Evolutionary conservation across 1,140 invertebrate species (phyloP).

Genomic region (Lasioglossum albipes): DNA sequence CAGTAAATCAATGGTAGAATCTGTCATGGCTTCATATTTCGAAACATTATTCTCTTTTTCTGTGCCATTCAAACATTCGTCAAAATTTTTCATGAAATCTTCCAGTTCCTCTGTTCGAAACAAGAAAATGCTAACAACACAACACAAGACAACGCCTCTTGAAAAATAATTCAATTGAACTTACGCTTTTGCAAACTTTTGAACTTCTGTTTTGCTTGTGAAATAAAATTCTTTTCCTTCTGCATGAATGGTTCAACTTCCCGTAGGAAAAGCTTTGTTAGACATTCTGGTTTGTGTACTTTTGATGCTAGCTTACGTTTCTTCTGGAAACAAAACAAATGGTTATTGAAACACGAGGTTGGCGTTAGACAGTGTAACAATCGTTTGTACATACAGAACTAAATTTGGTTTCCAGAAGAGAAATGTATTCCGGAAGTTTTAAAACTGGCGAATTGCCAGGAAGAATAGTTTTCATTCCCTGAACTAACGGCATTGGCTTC

Average conservation of each 20-base stretch:
- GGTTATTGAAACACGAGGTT: background rate
- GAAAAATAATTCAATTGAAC: background rate
- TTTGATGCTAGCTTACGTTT: slow-evolving; percentile 34
- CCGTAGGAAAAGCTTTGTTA: slow-evolving; percentile 8
- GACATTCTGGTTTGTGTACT: background rate
- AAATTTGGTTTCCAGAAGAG: slow-evolving; percentile 52
- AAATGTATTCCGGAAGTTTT: slow-evolving; percentile 69
- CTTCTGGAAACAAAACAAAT: slow-evolving; percentile 16
- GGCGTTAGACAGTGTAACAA: background rate
- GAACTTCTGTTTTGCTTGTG: background rate
- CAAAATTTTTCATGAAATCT: slow-evolving; percentile 65
- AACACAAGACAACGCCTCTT: background rate
- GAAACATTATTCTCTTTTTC: slow-evolving; percentile 36
- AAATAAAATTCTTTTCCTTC: background rate
- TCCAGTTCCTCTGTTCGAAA: slow-evolving; percentile 64
- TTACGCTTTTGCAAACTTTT: slow-evolving; percentile 29
- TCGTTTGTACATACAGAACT: slow-evolving; percentile 26
- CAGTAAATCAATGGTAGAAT: slow-evolving; percentile 59
- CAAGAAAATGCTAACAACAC: background rate
- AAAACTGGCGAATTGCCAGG: slow-evolving; percentile 53
- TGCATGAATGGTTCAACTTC: background rate
- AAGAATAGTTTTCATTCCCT: slow-evolving; percentile 63
- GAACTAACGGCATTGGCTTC: slow-evolving; percentile 68
- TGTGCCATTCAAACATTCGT: slow-evolving; percentile 45
- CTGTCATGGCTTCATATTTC: slow-evolving; percentile 61